Evolutionary conservation across 2,113 vertebrate genomes (phyloP).

Genomic region (Paratilapia polleni): DNA sequence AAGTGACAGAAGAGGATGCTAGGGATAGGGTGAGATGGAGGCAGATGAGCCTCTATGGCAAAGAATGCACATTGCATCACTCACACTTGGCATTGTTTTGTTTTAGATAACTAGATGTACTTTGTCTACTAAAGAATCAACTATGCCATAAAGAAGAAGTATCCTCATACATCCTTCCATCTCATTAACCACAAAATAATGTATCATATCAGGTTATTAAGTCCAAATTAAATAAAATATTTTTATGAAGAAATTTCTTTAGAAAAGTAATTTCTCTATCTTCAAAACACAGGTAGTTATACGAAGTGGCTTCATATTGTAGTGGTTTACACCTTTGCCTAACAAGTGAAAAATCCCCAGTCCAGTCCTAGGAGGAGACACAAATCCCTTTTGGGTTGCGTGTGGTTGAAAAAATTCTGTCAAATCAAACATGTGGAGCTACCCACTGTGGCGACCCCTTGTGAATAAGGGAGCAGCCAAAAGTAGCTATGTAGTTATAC

Average conservation of each 20-base stretch:
- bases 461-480: too few species aligned
- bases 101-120: background rate
- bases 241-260: too few species aligned
- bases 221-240: too few species aligned
- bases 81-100: fast-evolving
- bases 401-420: too few species aligned
- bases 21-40: background rate
- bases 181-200: background rate
- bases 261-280: background rate
- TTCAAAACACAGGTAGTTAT: background rate
- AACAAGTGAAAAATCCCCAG: too few species aligned
- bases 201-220: background rate
- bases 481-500: background rate
- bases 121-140: background rate
- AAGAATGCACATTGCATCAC: background rate
- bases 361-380: too few species aligned
- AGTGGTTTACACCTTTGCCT: too few species aligned
- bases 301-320: background rate
- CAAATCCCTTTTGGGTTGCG: too few species aligned
- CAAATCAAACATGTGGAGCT: too few species aligned
- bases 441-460: too few species aligned
- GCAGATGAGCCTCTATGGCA: background rate
- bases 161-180: background rate
- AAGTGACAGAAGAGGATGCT: background rate
- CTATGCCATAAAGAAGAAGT: background rate